Evolutionary conservation across 1,140 invertebrate genomes (phyloP).

Genomic region (Liolophura sinensis): DNA sequence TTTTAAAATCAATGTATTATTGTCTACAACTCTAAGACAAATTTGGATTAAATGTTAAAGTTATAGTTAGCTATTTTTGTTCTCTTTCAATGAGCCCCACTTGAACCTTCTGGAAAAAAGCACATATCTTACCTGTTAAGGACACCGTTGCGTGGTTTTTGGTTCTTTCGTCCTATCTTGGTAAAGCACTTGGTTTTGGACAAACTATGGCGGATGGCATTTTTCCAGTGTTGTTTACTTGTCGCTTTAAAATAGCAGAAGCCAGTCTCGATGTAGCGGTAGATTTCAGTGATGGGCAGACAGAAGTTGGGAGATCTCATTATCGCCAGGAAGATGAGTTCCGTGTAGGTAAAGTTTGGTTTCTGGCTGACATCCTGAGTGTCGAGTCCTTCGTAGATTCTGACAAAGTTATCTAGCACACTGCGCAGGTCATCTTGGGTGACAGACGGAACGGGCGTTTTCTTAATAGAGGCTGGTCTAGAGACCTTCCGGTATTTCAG

Average conservation of each 20-base stretch:
- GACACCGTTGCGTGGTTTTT: too few species aligned
- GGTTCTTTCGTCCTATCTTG: slow-evolving; percentile 20
- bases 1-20: too few species aligned
- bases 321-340: slow-evolving; percentile 39
- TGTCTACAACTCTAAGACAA: too few species aligned
- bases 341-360: slow-evolving; percentile 43
- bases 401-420: slow-evolving; percentile 37
- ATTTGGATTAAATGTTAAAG: too few species aligned
- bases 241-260: slow-evolving; percentile 36
- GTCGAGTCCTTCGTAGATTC: slow-evolving; percentile 34
- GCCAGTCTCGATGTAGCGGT: slow-evolving; percentile 37
- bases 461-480: too few species aligned
- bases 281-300: slow-evolving; percentile 40
- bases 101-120: too few species aligned
- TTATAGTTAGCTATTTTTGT: too few species aligned
- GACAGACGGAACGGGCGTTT: too few species aligned
- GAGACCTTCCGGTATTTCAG: too few species aligned
- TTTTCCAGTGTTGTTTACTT: slow-evolving; percentile 37
- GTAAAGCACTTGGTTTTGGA: slow-evolving; percentile 46
- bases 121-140: too few species aligned
- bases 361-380: slow-evolving; percentile 13
- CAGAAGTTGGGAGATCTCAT: slow-evolving; percentile 37
- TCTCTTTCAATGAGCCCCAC: too few species aligned
- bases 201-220: slow-evolving; percentile 42
- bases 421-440: slow-evolving; percentile 19